A percentile compares a stretch with the other conserved stretches of the same genome.
Conservation (phyloP, 2,888 invertebrate species). For the Sialis fuliginosa region DNA sequence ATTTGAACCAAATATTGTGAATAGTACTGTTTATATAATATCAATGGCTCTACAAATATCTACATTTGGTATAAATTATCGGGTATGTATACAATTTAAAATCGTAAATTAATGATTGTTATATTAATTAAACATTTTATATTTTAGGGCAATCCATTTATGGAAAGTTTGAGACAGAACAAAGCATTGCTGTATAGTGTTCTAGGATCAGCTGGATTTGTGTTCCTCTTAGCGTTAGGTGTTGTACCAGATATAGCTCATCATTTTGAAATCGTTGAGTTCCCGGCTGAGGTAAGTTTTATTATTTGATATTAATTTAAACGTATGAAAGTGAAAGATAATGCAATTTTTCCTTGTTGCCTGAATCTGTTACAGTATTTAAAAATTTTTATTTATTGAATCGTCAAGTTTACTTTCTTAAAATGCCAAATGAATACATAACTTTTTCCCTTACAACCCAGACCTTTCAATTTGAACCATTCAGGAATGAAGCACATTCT, state of each 20-base stretch:
- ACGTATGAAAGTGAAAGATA: slow-evolving; percentile 16
- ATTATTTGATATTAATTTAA: not conserved
- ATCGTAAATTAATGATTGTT: not conserved
- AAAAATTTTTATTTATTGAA: too few relatives aligned
- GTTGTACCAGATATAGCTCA: slow-evolving; percentile 67
- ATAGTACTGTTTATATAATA: slow-evolving; percentile 96
- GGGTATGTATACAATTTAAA: slow-evolving; percentile 38
- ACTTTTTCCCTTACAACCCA: too few relatives aligned
- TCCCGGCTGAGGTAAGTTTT: slow-evolving; percentile 69
- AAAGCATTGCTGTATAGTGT: slow-evolving; percentile 84
- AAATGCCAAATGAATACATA: too few relatives aligned
- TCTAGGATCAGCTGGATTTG: slow-evolving; percentile 60
- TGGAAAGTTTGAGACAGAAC: slow-evolving; percentile 91
- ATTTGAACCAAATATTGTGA: slow-evolving; percentile 86
- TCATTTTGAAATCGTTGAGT: slow-evolving; percentile 90
- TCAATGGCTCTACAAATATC: slow-evolving; percentile 94
- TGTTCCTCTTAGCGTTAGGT: slow-evolving; percentile 72
- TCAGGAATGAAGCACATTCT: too few relatives aligned
- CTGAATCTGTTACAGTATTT: too few relatives aligned
- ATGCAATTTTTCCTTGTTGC: slow-evolving; percentile 72
- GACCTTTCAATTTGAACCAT: too few relatives aligned
- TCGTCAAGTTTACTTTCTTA: too few relatives aligned
- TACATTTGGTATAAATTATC: slow-evolving; percentile 97
- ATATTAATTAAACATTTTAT: slow-evolving; percentile 6
- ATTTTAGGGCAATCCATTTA: slow-evolving; percentile 88